phyloP scores from a whole-genome alignment of 2,888 invertebrate species.

The Uropetala carovei region DNA sequence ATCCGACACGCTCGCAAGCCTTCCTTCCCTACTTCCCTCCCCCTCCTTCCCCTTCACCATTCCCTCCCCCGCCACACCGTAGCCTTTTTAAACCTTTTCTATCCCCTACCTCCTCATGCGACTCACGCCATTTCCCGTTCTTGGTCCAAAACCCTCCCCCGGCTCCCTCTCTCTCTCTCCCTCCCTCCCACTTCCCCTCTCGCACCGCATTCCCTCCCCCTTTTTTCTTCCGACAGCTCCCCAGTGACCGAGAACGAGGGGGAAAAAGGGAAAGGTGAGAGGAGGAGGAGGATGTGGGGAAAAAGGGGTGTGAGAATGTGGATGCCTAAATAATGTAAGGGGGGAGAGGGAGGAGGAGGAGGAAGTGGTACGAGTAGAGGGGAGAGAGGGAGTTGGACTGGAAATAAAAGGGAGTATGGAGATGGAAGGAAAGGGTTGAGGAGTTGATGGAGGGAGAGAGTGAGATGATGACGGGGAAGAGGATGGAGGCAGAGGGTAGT shows the following conservation, averaged over 20 bases:
- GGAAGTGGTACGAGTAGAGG: background rate
- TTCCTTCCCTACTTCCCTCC: background rate
- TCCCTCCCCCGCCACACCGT: background rate
- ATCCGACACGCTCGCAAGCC: background rate
- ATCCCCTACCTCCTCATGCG: too few species aligned
- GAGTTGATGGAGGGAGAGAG: background rate
- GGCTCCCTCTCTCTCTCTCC: too few species aligned
- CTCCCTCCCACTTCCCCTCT: too few species aligned
- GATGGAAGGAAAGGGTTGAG: background rate
- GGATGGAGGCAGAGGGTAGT: background rate
- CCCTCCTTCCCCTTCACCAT: background rate
- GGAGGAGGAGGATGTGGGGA: background rate
- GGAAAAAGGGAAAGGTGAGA: background rate
- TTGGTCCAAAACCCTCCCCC: too few species aligned
- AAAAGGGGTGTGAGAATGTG: background rate
- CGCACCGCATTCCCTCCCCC: background rate
- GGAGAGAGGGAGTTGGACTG: conserved; percentile 11
- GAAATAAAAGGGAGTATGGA: background rate
- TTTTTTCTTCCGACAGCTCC: background rate
- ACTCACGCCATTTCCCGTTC: background rate
- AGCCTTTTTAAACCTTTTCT: conserved; percentile 2
- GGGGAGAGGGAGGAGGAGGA: background rate
- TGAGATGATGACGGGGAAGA: background rate
- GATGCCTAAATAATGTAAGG: too few species aligned
- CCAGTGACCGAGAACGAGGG: background rate